Base-by-base conservation (phyloP, 2,888 invertebrate species). In the Pachycephus smyrnensis region DNA sequence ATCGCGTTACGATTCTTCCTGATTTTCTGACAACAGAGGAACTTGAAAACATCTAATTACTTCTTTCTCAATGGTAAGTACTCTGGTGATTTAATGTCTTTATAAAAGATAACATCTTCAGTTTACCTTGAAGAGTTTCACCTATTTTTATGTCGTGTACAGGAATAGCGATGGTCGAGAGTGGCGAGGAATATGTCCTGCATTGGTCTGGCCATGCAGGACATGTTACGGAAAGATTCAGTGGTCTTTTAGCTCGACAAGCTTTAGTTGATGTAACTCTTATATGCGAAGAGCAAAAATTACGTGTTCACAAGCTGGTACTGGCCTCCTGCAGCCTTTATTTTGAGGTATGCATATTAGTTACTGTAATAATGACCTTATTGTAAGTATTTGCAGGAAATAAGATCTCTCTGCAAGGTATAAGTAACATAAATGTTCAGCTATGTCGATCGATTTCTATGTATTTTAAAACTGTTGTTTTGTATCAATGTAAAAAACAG, bases 191-290 rank as follows among this genome's bases (percentile, higher is more conserved):
- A 81, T 94, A 94, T 86, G 93, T 94, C 88, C 93, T 95, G 80
- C 94, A 95, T 88, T 95, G 95, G 93, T 94, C 95, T 90, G 94
- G 94, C 89, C 95, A 96, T 91, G 94, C 95, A 36, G 94, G 94
- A 84, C 94, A 95, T 89, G 92, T 95, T 84, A 93, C 95, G 89
- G 94, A 94, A 76, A 93, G 94, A 87, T 94, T 96, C 88, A 95
- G 95, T 82, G 94, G 94, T 87, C 92, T 96, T 71, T 93, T 96
- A 88, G 95, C 95, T 92, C 94, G 94, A 89, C 95, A 96, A 90
- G 94, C 94, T 79, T 92, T 96, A 82, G 96, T 96, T 71, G 96
- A 96, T 90, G 94, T 96, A 91, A 95, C 95, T 76, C 93, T 96
- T 73, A 94, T 95, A 93, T 96, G 96, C 89, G 95, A 95, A 86